phyloP scores from a whole-genome alignment of 2,888 invertebrate species.

The Brenthis daphne region DNA sequence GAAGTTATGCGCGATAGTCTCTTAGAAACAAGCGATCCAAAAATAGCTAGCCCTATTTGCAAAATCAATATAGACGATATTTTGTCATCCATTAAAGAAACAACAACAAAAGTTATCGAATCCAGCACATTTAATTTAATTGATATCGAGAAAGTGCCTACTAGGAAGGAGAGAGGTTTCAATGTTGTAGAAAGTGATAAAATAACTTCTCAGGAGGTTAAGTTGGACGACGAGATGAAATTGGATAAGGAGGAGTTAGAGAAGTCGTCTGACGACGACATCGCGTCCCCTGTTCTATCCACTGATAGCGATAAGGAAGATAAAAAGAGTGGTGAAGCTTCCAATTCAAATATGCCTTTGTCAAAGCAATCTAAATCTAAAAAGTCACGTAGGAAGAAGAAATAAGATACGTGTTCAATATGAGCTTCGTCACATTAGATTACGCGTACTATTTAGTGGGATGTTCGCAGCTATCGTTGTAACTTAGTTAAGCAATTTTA shows the following conservation, averaged over 20 bases:
- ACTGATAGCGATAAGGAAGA: conserved; percentile 82
- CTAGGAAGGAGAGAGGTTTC: conserved; percentile 67
- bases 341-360: conserved; percentile 60
- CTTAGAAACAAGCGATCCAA: conserved; percentile 61
- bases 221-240: conserved; percentile 64
- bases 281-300: conserved; percentile 74
- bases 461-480: conserved; percentile 59
- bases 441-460: conserved; percentile 39
- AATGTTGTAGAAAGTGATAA: conserved; percentile 70
- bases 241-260: conserved; percentile 65
- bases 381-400: conserved; percentile 84
- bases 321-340: conserved; percentile 65
- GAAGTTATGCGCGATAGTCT: conserved; percentile 76
- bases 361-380: conserved; percentile 77
- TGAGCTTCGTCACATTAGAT: conserved; percentile 45
- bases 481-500: conserved; percentile 57
- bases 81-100: conserved; percentile 70
- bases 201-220: conserved; percentile 68
- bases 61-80: conserved; percentile 76
- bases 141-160: conserved; percentile 69
- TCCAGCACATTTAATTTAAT: conserved; percentile 71
- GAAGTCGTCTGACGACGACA: conserved; percentile 83
- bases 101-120: conserved; percentile 60
- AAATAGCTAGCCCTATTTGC: conserved; percentile 69
- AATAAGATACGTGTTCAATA: conserved; percentile 73